Evolutionary conservation across 2,888 invertebrate species (phyloP).

Genomic region (Agrochola litura): DNA sequence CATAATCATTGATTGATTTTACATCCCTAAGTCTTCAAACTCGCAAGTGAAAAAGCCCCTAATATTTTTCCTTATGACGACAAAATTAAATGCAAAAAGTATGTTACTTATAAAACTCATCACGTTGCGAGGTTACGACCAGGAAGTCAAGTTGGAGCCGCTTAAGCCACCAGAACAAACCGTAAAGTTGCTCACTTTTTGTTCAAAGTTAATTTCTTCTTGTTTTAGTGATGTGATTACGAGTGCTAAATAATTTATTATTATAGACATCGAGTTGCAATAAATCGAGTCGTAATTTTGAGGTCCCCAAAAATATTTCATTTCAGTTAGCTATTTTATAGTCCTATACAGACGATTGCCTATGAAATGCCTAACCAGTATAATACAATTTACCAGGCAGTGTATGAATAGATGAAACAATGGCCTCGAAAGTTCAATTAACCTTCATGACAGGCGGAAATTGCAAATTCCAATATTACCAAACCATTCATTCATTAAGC

Average conservation of each 20-base stretch:
- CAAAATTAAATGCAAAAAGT: slow-evolving; percentile 32
- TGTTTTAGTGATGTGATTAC: slow-evolving; percentile 39
- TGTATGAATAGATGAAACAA: neutral
- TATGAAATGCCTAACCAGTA: too few species aligned
- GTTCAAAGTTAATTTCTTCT: slow-evolving; percentile 29
- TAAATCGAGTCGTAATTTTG: neutral
- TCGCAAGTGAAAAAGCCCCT: neutral
- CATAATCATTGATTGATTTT: slow-evolving; percentile 15
- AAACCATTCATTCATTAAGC: neutral
- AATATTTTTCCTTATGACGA: neutral
- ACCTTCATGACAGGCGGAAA: neutral
- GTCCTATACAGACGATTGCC: neutral
- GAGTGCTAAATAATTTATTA: neutral
- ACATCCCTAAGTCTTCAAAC: slow-evolving; percentile 9
- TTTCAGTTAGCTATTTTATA: neutral
- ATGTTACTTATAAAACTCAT: slow-evolving; percentile 50
- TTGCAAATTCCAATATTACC: neutral
- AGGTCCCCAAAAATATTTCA: neutral
- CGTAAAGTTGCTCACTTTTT: slow-evolving; percentile 44
- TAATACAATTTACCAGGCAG: neutral
- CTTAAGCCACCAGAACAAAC: slow-evolving; percentile 41
- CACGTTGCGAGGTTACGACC: slow-evolving; percentile 47
- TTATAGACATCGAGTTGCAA: slow-evolving; percentile 2
- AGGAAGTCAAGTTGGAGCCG: slow-evolving; percentile 49
- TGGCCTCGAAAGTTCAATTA: neutral